Base-by-base conservation (phyloP, 2,797 vertebrate genomes). In the Coreius guichenoti region DNA sequence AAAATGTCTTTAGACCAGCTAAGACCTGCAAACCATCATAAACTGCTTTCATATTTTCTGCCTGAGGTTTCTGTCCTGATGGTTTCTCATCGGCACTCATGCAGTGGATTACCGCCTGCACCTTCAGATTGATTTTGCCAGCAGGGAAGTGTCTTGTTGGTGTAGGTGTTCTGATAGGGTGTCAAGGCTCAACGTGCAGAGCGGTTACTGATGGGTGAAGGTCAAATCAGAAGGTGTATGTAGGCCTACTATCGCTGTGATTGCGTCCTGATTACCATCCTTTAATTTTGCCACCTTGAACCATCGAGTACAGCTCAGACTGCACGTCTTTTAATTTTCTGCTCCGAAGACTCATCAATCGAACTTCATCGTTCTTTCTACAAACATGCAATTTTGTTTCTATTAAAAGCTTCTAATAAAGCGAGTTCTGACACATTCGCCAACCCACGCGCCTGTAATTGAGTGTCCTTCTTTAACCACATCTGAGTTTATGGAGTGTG, bases 341-440 rank as follows among this genome's bases (percentile, higher is more conserved):
- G 9, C 43, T 43, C 9, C 2, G 1, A 56, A 61, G 14, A 78
- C 61, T 3, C 2, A 67, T 63, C 54, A 45, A 39, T 63, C 17
- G 1, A 78, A 80, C 61, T 45, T 43, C 4, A 54, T 54, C 19
- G 21, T 23, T 77, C 54, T 14, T 26, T 36, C 72, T 51, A 49
- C 82, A 39, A 68, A 68, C 73, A 39, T 45, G 75, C 14, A n/a
- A 84, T 79, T 70, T 21, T 3, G 29, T 36, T 21, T 80, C 83
- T 63, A 63, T 85, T 36, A 36, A 49, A 33, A 47, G 19, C 13
- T 31, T 49, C 26, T 61, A 61, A 76, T 54, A 13, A 58, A 75
- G 43, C 45, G 5, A 74, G 45, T 19, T 26, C 69, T 6, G 7
- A 9, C 13, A 11, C 17, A 6, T 8, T 54, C 14, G 0, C 31